Base-by-base conservation (phyloP, 2,797 vertebrate genomes). In the Pterois miles region DNA sequence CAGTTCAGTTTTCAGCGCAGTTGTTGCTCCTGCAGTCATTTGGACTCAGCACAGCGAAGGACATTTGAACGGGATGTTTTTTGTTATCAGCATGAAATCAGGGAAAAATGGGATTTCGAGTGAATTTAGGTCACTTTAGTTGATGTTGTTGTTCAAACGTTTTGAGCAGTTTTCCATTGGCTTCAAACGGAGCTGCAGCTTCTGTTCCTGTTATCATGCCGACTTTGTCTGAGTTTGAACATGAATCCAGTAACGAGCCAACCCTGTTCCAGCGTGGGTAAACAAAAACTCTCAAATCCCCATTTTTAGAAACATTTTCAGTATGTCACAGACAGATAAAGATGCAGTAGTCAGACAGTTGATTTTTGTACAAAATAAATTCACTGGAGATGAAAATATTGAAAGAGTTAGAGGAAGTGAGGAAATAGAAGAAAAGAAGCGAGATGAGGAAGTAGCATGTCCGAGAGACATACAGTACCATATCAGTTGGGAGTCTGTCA, bases 11-110 rank as follows among this genome's bases (percentile, higher is more conserved):
- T 74, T 50, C 53, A 53, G 13, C 58, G 40, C 52, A 65, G 25
- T 50, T 52, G 58, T 75, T 75, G 68, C 53, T 84, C 31, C 73
- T 84, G 62, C 66, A 83, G 76, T 83, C 76, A 80, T 85, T 81
- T 81, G 52, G 80, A 57, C 77, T 76, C 74, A 71, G 78, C 72
- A 78, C 71, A 76, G 48, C 5, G 3, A 54, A 66, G 65, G 62
- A 84, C 71, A 69, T 76, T 82, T 8, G 74, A 85, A 83, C 59
- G 34, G 62, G 64, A 83, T 85, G 74, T 80, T 84, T 80, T 80
- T 78, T 82, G 62, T 84, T 78, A 84, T 81, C 77, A 73, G 73
- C 84, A 74, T 89, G 77, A 90, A 87, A 90, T 86, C 75, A 67
- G 50, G 54, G 65, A 76, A 78, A 90, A 86, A 84, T 78, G 46